Evolutionary conservation across 2,113 vertebrate species (phyloP).

Genomic region (Serilophus lunatus): DNA sequence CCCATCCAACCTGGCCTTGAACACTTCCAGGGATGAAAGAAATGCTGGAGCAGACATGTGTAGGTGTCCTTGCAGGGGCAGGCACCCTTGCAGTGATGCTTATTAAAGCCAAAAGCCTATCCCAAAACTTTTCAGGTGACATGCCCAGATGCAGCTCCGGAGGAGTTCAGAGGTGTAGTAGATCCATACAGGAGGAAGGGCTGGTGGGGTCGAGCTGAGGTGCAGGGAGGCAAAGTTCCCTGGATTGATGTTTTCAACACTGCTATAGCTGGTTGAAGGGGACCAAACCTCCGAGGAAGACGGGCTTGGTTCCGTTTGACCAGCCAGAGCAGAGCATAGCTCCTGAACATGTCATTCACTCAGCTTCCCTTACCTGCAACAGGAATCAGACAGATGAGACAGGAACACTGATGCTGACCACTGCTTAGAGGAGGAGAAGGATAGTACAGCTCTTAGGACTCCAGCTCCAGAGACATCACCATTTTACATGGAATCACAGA

Average conservation of each 20-base stretch:
- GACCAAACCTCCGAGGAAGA: conserved; percentile 99
- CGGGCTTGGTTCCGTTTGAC: conserved; percentile 99
- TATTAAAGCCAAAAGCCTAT: background rate
- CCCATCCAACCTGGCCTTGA: background rate
- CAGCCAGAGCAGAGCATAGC: conserved; percentile 92
- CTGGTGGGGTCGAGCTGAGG: background rate
- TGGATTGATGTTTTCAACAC: conserved; percentile 59
- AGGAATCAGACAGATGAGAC: background rate
- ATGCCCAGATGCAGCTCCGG: background rate
- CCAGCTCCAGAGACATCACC: background rate
- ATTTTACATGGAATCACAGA: accelerated
- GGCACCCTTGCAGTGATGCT: background rate
- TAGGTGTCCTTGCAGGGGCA: background rate
- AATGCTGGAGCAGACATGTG: accelerated
- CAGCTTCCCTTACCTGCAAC: conserved; percentile 39
- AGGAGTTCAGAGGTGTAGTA: accelerated
- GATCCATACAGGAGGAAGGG: background rate
- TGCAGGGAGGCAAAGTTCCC: background rate
- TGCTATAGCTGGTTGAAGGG: conserved; percentile 99
- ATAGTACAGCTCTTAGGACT: background rate
- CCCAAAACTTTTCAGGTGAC: background rate
- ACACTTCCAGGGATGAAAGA: background rate
- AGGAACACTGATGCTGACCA: background rate
- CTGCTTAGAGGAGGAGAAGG: background rate
- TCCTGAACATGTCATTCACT: background rate